Evolutionary conservation across 2,797 vertebrate genomes (phyloP).

Genomic region (Crocidura indochinensis): DNA sequence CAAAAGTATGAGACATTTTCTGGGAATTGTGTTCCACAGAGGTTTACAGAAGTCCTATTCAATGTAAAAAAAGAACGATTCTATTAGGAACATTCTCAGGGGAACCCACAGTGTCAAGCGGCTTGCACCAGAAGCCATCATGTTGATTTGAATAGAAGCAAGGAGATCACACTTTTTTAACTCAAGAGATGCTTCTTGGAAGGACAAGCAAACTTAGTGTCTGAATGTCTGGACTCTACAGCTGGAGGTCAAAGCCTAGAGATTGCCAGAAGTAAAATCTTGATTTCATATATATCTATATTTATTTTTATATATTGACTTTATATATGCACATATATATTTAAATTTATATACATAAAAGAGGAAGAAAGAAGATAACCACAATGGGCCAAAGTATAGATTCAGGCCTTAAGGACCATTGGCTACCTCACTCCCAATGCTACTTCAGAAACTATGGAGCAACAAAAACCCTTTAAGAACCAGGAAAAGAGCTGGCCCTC

Average conservation of each 20-base stretch:
- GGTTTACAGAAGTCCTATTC: constrained; percentile 30
- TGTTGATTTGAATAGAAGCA: constrained; percentile 6
- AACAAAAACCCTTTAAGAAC: constrained; percentile 19
- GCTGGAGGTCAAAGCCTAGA: background rate
- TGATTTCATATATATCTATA: background rate
- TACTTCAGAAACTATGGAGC: background rate
- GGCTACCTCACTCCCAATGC: background rate
- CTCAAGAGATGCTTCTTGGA: background rate
- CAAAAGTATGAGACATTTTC: constrained; percentile 45
- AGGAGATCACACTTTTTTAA: constrained; percentile 2
- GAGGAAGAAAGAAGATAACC: background rate
- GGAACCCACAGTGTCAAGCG: background rate
- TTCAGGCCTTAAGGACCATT: background rate
- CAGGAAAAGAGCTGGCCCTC: background rate
- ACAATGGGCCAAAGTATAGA: background rate
- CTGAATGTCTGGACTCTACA: background rate
- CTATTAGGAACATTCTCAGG: constrained; percentile 41
- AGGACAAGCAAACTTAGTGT: background rate
- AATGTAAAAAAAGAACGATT: constrained; percentile 60
- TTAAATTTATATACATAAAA: background rate
- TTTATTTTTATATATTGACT: background rate
- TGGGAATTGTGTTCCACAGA: constrained; percentile 52
- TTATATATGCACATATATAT: background rate
- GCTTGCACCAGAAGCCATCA: constrained; percentile 30
- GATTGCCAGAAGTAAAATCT: background rate